Percentiles rank a stretch among this genome's conserved stretches.
Evolutionary conservation across 1,140 invertebrate genomes (phyloP).

Genomic region (Drosophila lini): DNA sequence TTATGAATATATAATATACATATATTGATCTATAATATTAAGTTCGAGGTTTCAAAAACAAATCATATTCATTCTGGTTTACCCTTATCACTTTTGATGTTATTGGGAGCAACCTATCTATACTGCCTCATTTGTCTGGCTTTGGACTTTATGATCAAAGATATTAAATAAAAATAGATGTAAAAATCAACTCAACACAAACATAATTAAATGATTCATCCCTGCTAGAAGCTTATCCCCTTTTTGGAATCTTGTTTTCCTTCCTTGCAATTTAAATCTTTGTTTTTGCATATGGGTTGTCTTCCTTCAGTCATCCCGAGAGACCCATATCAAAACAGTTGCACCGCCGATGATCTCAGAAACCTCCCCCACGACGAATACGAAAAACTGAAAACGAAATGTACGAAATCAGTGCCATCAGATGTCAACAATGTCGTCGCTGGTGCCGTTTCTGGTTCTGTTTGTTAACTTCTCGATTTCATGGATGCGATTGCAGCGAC

Average conservation of each 20-base stretch:
- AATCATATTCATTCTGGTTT: no score
- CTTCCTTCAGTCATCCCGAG: conserved; percentile 15
- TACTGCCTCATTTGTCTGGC: no score
- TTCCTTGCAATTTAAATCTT: conserved; percentile 16
- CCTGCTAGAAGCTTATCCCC: background rate
- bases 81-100: no score
- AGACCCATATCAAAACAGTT: conserved; percentile 36
- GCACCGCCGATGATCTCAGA: conserved; percentile 32
- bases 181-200: background rate
- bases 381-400: conserved; percentile 25
- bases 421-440: conserved; percentile 40
- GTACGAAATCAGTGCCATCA: conserved; percentile 60
- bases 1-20: no score
- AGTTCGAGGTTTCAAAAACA: no score
- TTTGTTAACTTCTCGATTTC: conserved; percentile 78
- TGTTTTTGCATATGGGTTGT: conserved; percentile 55
- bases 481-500: conserved; percentile 68
- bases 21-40: no score
- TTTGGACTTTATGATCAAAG: background rate
- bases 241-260: conserved; percentile 2
- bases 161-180: background rate
- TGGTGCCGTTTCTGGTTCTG: conserved; percentile 17
- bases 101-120: no score
- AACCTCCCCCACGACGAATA: conserved; percentile 63
- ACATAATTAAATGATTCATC: conserved; percentile 10